phyloP scores from a whole-genome alignment of 2,113 vertebrate genomes.

The Toxostoma redivivum region DNA sequence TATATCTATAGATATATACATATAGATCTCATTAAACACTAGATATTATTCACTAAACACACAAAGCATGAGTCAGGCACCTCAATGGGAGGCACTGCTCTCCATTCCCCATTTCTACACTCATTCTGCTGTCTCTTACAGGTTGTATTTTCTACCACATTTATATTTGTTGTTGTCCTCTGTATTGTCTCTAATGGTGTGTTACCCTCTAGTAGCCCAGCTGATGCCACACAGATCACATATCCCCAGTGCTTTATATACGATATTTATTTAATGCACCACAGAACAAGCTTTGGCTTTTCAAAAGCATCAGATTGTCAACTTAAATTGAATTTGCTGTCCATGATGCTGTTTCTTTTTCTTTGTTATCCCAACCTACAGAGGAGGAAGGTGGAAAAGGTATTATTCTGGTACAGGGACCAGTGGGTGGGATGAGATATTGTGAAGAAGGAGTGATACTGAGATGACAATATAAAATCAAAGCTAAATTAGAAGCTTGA shows the following conservation, averaged over 20 bases:
- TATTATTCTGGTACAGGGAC: neutral
- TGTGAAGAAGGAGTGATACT: neutral
- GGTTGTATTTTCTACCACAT: neutral
- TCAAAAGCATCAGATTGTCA: neutral
- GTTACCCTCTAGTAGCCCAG: neutral
- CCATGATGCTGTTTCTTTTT: neutral
- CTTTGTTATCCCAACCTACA: neutral
- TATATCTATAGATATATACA: neutral
- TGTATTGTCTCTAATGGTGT: neutral
- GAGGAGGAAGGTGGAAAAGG: neutral
- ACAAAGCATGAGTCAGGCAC: neutral
- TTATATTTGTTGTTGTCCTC: neutral
- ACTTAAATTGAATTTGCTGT: neutral
- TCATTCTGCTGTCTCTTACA: neutral
- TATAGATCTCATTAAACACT: neutral
- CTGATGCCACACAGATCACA: neutral
- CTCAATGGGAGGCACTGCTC: neutral
- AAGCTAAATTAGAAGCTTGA: constrained; percentile 12
- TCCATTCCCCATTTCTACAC: neutral
- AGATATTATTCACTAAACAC: neutral
- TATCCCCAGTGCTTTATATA: neutral
- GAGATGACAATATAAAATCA: neutral
- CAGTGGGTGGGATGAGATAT: neutral
- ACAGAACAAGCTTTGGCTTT: neutral
- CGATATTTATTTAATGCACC: neutral